Evolutionary conservation across 2,113 vertebrate species (phyloP).

Genomic region (Microcebus ravelobensis): DNA sequence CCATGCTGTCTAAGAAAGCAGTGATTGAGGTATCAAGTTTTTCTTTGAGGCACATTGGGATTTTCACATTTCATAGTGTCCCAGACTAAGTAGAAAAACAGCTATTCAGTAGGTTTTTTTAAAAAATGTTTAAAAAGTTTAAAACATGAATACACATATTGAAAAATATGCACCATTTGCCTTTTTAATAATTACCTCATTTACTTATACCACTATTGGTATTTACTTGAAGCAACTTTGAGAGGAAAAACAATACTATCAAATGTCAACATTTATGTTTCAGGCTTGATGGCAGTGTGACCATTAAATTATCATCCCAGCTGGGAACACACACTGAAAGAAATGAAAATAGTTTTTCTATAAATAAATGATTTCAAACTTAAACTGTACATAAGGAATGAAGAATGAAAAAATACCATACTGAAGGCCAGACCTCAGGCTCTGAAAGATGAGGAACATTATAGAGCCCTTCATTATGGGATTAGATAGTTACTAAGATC

Average conservation of each 20-base stretch:
- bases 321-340: slow-evolving; percentile 50
- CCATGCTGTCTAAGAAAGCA: not conserved
- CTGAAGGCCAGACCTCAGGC: not conserved
- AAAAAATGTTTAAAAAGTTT: slow-evolving; percentile 24
- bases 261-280: slow-evolving; percentile 75
- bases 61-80: slow-evolving; percentile 42
- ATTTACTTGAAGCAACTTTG: slow-evolving; percentile 67
- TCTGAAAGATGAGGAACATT: not conserved
- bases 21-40: not conserved
- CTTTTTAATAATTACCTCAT: slow-evolving; percentile 67
- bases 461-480: not conserved
- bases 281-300: slow-evolving; percentile 51
- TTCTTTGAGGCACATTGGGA: not conserved
- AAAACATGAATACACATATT: slow-evolving; percentile 36
- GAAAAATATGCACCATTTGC: slow-evolving; percentile 53
- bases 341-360: slow-evolving; percentile 57
- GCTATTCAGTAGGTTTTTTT: not conserved
- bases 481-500: not conserved
- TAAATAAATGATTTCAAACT: slow-evolving; percentile 62
- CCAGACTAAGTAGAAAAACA: slow-evolving; percentile 37
- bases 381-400: slow-evolving; percentile 2
- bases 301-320: slow-evolving; percentile 60
- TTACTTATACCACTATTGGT: slow-evolving; percentile 61
- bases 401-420: slow-evolving; percentile 17
- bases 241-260: slow-evolving; percentile 62